A percentile compares a stretch with the other conserved stretches of the same genome.
These are phyloP conservation scores for Balanococcus diminutus DNA, from an alignment of 2,888 invertebrate species.

Conservation along the genomic window DNA sequence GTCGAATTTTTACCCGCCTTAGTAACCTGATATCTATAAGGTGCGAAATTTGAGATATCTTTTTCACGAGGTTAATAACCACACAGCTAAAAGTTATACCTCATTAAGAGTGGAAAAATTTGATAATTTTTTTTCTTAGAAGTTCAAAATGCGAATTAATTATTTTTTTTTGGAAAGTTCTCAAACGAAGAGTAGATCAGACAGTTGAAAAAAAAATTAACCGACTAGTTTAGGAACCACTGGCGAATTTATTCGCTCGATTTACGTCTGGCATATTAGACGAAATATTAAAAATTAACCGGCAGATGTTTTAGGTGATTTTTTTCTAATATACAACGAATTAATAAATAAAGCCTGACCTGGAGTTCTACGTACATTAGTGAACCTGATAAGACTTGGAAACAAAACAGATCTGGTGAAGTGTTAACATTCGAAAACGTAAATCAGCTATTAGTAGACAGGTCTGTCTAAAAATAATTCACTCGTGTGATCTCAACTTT, in stretches of 20 bases:
- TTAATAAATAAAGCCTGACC: constrained; percentile 6
- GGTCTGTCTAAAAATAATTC: constrained; percentile 20
- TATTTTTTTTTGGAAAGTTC: neutral
- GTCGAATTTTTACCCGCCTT: neutral
- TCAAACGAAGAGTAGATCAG: neutral
- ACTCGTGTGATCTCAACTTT: constrained; percentile 21
- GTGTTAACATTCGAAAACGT: constrained; percentile 29
- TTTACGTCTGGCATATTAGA: neutral
- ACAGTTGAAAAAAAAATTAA: neutral
- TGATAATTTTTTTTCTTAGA: neutral
- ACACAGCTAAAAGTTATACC: neutral
- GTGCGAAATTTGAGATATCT: neutral
- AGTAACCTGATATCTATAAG: neutral
- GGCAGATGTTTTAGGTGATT: neutral
- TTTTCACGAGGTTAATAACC: neutral
- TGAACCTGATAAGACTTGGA: constrained; percentile 22
- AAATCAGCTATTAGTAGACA: constrained; percentile 24
- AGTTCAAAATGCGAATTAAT: neutral
- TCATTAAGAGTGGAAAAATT: neutral
- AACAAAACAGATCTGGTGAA: constrained; percentile 15
- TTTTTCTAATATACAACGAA: neutral
- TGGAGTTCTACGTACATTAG: neutral
- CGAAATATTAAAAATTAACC: neutral
- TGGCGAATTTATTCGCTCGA: neutral
- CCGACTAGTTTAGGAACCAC: neutral